Evolutionary conservation across 2,113 vertebrate species (phyloP).

Genomic region (Corydoras maculifer): DNA sequence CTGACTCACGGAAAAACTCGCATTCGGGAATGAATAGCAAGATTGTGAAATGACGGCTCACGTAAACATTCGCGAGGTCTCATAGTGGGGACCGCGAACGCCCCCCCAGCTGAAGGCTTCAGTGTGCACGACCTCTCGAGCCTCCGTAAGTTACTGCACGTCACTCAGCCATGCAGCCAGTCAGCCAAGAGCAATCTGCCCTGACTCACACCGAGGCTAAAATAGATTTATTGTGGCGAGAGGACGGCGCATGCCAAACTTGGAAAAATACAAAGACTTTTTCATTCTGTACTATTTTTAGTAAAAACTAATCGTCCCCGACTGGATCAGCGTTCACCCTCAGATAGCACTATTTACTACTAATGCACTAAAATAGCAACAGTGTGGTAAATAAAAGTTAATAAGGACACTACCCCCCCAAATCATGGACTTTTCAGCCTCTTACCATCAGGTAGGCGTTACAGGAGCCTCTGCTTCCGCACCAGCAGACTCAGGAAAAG

Average conservation of each 20-base stretch:
- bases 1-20: slow-evolving; percentile 20
- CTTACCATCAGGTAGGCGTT: too few species aligned
- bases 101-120: background rate
- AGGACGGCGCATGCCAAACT: slow-evolving; percentile 40
- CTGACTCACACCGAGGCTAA: slow-evolving; percentile 48
- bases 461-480: too few species aligned
- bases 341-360: too few species aligned
- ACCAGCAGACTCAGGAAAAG: too few species aligned
- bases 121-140: slow-evolving; percentile 8
- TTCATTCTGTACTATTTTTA: too few species aligned
- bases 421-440: too few species aligned
- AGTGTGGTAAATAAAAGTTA: too few species aligned
- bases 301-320: too few species aligned
- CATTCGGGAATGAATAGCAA: background rate
- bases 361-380: too few species aligned
- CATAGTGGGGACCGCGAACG: background rate
- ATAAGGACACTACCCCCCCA: too few species aligned
- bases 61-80: background rate
- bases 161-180: slow-evolving; percentile 34
- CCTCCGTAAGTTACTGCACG: slow-evolving; percentile 32
- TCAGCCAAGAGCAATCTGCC: slow-evolving; percentile 66
- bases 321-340: too few species aligned
- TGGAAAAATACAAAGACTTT: slow-evolving; percentile 3
- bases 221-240: slow-evolving; percentile 55
- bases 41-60: too few species aligned